These are phyloP conservation scores for Rhingia campestris DNA, from an alignment of 2,888 invertebrate species.

Conservation along the genomic window DNA sequence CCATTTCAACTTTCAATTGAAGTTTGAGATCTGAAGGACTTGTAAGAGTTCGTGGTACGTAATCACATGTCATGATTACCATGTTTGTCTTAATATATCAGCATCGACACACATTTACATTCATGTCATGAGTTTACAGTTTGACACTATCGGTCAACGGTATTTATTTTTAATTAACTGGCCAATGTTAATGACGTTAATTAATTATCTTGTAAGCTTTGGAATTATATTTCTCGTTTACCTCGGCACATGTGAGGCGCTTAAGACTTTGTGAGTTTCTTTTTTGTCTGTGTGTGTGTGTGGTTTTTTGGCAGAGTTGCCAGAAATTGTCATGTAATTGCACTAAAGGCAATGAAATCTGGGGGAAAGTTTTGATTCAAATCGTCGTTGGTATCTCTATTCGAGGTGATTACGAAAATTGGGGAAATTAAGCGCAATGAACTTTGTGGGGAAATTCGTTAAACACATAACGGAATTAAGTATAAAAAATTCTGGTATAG, in stretches of 20 bases:
- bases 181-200: slow-evolving; percentile 29
- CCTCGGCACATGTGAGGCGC: neutral
- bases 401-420: no score
- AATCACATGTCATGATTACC: neutral
- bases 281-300: no score
- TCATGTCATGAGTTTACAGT: slow-evolving; percentile 5
- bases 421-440: no score
- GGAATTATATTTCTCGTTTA: slow-evolving; percentile 2
- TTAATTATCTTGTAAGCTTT: slow-evolving; percentile 25
- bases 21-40: neutral
- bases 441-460: no score
- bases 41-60: slow-evolving; percentile 1
- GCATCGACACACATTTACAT: neutral
- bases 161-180: slow-evolving; percentile 33
- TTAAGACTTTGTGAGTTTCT: neutral
- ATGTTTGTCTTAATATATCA: neutral
- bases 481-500: no score
- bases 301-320: no score
- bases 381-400: no score
- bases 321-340: no score
- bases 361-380: no score
- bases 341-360: no score
- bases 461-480: no score
- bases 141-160: slow-evolving; percentile 14
- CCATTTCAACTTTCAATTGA: slow-evolving; percentile 1